These are phyloP conservation scores for Phoenicopterus ruber DNA, from an alignment of 2,113 vertebrate species.

Conservation along the genomic window DNA sequence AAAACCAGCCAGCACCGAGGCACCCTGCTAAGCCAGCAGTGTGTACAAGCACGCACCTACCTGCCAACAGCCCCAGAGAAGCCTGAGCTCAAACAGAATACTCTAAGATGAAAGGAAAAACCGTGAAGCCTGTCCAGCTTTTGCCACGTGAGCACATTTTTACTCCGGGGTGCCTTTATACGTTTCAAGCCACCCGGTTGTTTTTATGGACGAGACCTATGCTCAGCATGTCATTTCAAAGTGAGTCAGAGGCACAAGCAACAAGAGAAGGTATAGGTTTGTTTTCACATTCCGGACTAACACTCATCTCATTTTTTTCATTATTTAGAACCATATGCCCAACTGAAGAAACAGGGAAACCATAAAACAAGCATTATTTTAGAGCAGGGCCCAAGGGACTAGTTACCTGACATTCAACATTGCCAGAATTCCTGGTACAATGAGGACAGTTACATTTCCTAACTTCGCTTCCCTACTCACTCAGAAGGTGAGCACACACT, in stretches of 20 bases:
- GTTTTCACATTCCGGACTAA: neutral
- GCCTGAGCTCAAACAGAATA: neutral
- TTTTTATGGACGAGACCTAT: neutral
- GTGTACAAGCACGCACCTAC: neutral
- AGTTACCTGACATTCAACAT: neutral
- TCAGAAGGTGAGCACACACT: neutral
- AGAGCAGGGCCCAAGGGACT: neutral
- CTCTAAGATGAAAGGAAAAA: neutral
- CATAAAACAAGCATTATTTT: neutral
- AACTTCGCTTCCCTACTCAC: neutral
- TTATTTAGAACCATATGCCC: neutral
- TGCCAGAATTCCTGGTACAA: neutral
- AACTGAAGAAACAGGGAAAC: neutral
- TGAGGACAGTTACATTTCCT: neutral
- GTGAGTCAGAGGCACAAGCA: neutral
- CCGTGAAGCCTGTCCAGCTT: neutral
- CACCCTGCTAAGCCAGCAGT: neutral
- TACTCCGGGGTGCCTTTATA: neutral
- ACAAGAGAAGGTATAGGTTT: neutral
- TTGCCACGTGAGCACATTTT: neutral
- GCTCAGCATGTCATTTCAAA: neutral
- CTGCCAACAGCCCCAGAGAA: neutral
- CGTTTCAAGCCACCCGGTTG: neutral
- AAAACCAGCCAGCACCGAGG: neutral
- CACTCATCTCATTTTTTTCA: neutral